Evolutionary conservation across 1,140 invertebrate species (phyloP), one percentile per base, ranked within the genome.

Genomic region (Leucophenga varia): DNA sequence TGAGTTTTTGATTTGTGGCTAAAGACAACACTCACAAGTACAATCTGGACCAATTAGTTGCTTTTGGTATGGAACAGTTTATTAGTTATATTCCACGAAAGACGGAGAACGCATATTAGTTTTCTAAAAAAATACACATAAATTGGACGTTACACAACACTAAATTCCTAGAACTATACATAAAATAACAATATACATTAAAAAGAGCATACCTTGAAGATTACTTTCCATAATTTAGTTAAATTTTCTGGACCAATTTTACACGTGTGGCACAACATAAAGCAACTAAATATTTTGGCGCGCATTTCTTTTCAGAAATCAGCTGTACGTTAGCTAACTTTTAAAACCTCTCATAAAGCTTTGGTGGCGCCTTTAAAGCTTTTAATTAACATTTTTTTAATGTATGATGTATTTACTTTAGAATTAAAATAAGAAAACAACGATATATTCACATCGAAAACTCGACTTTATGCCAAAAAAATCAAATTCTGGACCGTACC

Each of bases 121-220:
- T 43, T 43, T 43, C 41, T 41, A 44, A 39, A 40, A 50, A 50
- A 45, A 49, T 32, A 44, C 41, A 45, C 19, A 50, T 34, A 41
- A 45, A 41, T 45, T 45, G 42, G 43, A 50, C 20, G 36, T 45
- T 41, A 45, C 49, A 50, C 30, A 46, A 50, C 13, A 45, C 43
- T 30, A 40, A 50, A 45, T 35, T 3, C 4, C 16, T 40, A 50
- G 16, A 34, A 35, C 49, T 36, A 51, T 8, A 46, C 37, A 46
- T 28, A 43, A 44, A 49, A 49, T 21, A 49, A n/a, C n/a, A n/a
- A 49, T 18, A 38, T 21, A 49, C 39, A 48, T 43, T 43, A 48
- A 42, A 43, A 25, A 38, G 45, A 38, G 17, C 45, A 44, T 49
- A 53, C 41, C 30, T 43, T 49, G 30, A 43, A 35, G 21, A 53